phyloP scores from a whole-genome alignment of 2,888 invertebrate genomes.

The Halictus ligatus region DNA sequence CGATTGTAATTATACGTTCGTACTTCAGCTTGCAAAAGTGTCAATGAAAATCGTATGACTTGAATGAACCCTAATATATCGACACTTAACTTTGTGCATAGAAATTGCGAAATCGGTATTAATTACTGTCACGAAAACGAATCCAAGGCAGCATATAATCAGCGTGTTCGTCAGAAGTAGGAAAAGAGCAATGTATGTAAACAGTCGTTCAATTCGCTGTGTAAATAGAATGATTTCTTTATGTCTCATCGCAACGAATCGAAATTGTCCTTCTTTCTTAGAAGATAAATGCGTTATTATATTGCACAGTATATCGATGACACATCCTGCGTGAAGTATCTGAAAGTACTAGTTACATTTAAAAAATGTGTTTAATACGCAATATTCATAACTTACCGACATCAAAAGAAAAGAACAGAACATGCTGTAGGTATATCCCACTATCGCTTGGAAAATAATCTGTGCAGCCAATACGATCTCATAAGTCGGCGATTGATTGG shows the following conservation, averaged over 20 bases:
- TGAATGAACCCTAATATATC: neutral
- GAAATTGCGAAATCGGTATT: neutral
- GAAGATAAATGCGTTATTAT: conserved; percentile 24
- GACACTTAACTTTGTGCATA: no score
- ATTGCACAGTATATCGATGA: conserved; percentile 62
- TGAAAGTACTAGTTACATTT: conserved; percentile 19
- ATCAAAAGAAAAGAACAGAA: conserved; percentile 12
- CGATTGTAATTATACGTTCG: neutral
- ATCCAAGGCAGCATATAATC: conserved; percentile 66
- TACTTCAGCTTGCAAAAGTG: neutral
- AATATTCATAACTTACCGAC: conserved; percentile 10
- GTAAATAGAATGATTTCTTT: conserved; percentile 58
- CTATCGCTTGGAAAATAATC: neutral
- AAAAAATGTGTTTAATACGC: no score
- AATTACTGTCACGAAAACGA: conserved; percentile 59
- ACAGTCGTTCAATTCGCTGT: conserved; percentile 59
- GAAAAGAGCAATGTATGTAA: conserved; percentile 61
- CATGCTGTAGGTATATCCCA: neutral
- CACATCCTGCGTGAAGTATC: conserved; percentile 66
- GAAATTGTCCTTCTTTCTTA: conserved; percentile 14
- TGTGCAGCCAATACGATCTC: conserved; percentile 36
- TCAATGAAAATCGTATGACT: neutral
- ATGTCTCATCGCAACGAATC: conserved; percentile 55
- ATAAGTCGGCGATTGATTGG: conserved; percentile 35
- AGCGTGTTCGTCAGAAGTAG: conserved; percentile 64